phyloP scores from a whole-genome alignment of 2,797 vertebrate species.

The Anguilla pacifica region DNA sequence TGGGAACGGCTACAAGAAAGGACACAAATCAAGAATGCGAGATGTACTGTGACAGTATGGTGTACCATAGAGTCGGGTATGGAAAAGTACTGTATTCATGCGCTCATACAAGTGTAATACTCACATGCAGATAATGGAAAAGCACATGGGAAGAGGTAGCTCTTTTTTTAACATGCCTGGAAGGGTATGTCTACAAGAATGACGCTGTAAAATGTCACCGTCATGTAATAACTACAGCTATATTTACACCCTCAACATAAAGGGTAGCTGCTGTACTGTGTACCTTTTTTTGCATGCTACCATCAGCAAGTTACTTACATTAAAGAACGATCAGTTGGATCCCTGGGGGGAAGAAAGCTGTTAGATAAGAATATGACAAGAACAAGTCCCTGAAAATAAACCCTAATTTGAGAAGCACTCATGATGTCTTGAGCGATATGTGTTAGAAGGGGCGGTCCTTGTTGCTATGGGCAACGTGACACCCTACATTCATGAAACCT shows the following conservation, averaged over 20 bases:
- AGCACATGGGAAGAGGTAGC: background rate
- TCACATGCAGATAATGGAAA: background rate
- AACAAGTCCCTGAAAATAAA: background rate
- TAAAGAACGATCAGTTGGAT: too few species aligned
- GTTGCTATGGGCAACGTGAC: too few species aligned
- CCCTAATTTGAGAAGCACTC: background rate
- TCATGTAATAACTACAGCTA: too few species aligned
- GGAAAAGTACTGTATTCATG: background rate
- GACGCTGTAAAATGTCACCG: too few species aligned
- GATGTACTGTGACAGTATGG: background rate
- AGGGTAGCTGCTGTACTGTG: background rate
- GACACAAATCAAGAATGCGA: background rate
- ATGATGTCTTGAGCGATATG: background rate
- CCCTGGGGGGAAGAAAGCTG: too few species aligned
- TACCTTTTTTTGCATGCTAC: background rate
- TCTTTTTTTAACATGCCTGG: background rate
- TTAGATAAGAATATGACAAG: too few species aligned
- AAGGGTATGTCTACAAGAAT: too few species aligned
- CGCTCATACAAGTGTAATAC: background rate
- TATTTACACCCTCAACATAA: background rate
- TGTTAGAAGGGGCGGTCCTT: background rate
- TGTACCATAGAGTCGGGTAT: background rate
- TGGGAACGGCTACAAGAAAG: background rate
- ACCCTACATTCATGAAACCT: background rate
- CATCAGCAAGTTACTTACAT: background rate